Percentiles rank a stretch among this genome's conserved stretches.
These are phyloP conservation scores for Hesperia comma DNA, from an alignment of 2,888 invertebrate genomes.

Conservation along the genomic window DNA sequence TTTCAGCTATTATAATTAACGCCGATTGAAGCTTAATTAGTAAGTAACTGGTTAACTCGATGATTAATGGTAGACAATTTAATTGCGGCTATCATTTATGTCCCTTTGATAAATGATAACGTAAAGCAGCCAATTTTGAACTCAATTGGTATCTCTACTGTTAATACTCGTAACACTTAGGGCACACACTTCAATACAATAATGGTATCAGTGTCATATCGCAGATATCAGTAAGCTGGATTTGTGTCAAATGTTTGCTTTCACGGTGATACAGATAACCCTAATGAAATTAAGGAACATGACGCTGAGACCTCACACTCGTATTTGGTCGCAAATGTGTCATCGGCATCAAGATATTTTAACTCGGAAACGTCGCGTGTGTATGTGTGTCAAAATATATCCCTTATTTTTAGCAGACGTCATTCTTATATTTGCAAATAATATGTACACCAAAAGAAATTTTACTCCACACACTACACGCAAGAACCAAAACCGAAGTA, in stretches of 20 bases:
- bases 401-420: neutral
- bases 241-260: constrained; percentile 5
- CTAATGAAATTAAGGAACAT: neutral
- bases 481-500: no score
- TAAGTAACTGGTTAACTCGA: no score
- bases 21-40: no score
- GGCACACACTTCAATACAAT: neutral
- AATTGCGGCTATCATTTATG: no score
- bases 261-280: constrained; percentile 7
- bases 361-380: neutral
- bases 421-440: no score
- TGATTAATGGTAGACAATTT: no score
- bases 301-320: neutral
- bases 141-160: neutral
- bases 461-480: no score
- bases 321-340: neutral
- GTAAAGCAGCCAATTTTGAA: neutral
- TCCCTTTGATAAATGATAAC: neutral
- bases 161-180: neutral
- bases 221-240: constrained; percentile 4
- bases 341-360: neutral
- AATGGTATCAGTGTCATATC: constrained; percentile 1
- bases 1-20: no score
- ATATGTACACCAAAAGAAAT: no score
- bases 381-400: neutral